A percentile compares a stretch with the other conserved stretches of the same genome.
Evolutionary conservation across 2,113 vertebrate species (phyloP).

Genomic region (Rana temporaria): DNA sequence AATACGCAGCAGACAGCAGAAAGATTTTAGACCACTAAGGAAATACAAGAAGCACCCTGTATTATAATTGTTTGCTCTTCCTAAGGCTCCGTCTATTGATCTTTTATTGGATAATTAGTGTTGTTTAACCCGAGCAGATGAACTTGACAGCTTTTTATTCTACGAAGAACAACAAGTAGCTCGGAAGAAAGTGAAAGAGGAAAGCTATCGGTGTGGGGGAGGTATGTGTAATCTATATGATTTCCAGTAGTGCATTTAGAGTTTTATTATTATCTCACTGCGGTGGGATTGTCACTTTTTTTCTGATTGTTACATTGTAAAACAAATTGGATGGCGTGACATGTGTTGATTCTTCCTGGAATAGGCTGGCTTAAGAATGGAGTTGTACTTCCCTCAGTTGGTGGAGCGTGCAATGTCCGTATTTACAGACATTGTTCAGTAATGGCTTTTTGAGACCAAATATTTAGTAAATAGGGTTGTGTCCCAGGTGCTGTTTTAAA

Average conservation of each 20-base stretch:
- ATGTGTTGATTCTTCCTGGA: too few relatives aligned
- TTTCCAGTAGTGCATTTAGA: background rate
- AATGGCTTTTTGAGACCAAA: too few relatives aligned
- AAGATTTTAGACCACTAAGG: constrained; percentile 1
- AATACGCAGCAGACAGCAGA: constrained; percentile 29
- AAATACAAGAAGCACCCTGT: background rate
- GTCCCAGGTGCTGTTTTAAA: too few relatives aligned
- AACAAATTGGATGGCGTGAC: too few relatives aligned
- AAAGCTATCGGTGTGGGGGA: constrained; percentile 7
- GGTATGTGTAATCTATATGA: background rate
- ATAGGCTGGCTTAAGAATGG: too few relatives aligned
- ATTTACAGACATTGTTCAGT: too few relatives aligned
- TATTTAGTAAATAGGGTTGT: too few relatives aligned
- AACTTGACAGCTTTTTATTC: background rate
- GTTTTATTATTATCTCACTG: too few relatives aligned
- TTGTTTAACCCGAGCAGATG: background rate
- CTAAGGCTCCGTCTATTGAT: background rate
- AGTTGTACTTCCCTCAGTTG: too few relatives aligned
- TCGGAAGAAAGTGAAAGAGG: constrained; percentile 31
- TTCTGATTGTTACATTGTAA: too few relatives aligned
- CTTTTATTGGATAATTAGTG: background rate
- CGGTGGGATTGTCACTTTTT: too few relatives aligned
- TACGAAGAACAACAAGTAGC: background rate
- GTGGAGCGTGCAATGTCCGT: too few relatives aligned
- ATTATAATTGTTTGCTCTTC: background rate